Base-by-base conservation (phyloP, 2,113 vertebrate species). In the Terrapene triunguis region DNA sequence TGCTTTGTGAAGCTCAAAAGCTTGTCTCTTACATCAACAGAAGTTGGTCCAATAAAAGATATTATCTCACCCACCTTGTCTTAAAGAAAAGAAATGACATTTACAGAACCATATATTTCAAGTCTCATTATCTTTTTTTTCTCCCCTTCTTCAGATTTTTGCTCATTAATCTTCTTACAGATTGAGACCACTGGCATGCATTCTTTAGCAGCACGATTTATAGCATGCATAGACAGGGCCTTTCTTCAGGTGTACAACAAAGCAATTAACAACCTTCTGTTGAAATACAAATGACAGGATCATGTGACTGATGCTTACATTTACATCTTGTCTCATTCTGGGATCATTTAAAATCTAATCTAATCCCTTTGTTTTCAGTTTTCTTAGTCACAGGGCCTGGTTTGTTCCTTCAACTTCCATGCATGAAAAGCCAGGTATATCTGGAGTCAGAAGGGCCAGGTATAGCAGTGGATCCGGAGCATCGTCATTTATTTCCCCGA, bases 121-220 rank as follows among this genome's bases (percentile, higher is more conserved):
- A 92, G 89, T 89, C 19, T 92, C 78, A 78, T 95, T 86, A 21
- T 12, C 92, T 14, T 89, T 84, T 74, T 95, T 88, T 90, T 38
- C 53, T 93, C 35, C 65, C 6, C 81, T 47, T 82, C 80, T 69
- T 92, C 72, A 72, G 83, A 91, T 92, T n/a, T 82, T 76, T 92
- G 51, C 53, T 95, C 83, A 89, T 82, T 78, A 57, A 32, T 13
- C 84, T 93, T 35, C 21, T 89, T 80, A 51, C 14, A 92, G 93
- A 85, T 82, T 95, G 86, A 89, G 85, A 93, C 80, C n/a, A 54
- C 87, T 84, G 89, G 80, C 85, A 48, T 80, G 76, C 82, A 96
- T 96, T 97, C 53, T 94, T 96, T 72, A 88, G 83, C 80, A 89
- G n/a, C 59, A 89, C 51, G 76, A 86, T 96, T 96, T 88, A 59